Base-by-base conservation (phyloP, 2,113 vertebrate species). In the Furnarius figulus region DNA sequence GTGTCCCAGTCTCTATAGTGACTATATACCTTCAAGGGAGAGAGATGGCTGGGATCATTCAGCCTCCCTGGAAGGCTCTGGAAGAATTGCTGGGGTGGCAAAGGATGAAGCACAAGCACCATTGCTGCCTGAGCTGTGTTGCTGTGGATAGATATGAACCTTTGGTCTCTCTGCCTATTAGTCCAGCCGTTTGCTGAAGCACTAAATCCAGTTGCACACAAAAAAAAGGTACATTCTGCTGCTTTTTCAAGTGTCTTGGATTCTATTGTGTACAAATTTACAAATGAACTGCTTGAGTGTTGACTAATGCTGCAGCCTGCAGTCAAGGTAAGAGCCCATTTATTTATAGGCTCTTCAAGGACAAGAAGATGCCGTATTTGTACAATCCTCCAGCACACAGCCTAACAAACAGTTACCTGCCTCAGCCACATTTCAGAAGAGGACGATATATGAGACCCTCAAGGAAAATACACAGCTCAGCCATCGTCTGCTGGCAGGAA, bases 311-410 rank as follows among this genome's bases (percentile, higher is more conserved):
- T 87, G 86, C 94, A 94, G 97, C 90, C 95, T 91, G 91, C 74
- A 96, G 95, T 96, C 96, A 95, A 95, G 93, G 95, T 94, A 97
- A 97, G 92, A 92, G 95, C 93, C 84, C 79, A 78, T 97, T 96
- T 97, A 97, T 97, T 97, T 97, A 96, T 92, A 94, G 67, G 71
- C 93, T 93, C 95, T 97, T 96, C 97, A 97, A 96, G 96, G 97
- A 96, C 95, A 93, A 92, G 96, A 75, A 92, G 85, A 95, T n/a
- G 75, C 87, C 82, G 88, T 94, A 93, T 97, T 97, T 97, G 96
- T 97, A 97, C 94, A 95, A 27, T 90, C 81, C 87, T 96, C 87
- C 62, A 80, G 86, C 75, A 75, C 90, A 91, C 72, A 96, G 65
- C 65, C 88, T 95, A 93, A 95, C 93, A 95, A 89, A 93, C 75